Base-by-base conservation (phyloP, 2,888 invertebrate genomes). In the Abrostola triplasia region DNA sequence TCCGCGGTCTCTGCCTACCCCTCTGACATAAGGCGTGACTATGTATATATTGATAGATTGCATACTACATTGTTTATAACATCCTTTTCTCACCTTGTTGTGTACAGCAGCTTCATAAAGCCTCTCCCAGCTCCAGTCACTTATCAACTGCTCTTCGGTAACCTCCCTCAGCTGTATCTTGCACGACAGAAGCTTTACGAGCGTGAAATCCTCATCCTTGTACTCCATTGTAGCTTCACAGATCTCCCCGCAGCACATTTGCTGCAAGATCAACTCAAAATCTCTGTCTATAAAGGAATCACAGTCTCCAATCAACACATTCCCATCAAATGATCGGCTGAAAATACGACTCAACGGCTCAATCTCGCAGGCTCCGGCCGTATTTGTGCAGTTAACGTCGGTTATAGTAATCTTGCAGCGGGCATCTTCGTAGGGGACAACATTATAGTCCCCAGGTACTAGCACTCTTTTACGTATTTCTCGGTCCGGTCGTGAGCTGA, bases 81-180 rank as follows among this genome's bases (percentile, higher is more conserved):
- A 24, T 24, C 24, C 4, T 24, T 24, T 24, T 4, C 24, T 48
- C 36, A 88, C 88, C 86, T 96, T 96, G 73, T 95, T 94, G 76
- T 93, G 91, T 38, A 90, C 77, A 0, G 96, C 94, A 13, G 91
- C 85, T 49, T 93, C 90, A 75, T 93, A 93, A 67, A 96, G 91
- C 63, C 95, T 92, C 54, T 92, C 90, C 83, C 94, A 92, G n/a
- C 93, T 90, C 95, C 96, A 96, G 54, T 95, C 94, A 84, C 95
- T 95, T 37, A 96, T 89, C 8, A 95, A 77, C 76, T 95, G 95
- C 69, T 93, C 90, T 51, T 92, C 90, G 0, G 92, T 91, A 1
- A 94, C 89, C 49, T 92, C 90, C 11, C 76, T 80, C 56, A 96
- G 73, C 36, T 92, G 91, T 59, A 95, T 84, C 58, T 87, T 89